These are phyloP conservation scores for Galerucella calmariensis DNA, from an alignment of 2,888 invertebrate genomes.

Conservation along the genomic window DNA sequence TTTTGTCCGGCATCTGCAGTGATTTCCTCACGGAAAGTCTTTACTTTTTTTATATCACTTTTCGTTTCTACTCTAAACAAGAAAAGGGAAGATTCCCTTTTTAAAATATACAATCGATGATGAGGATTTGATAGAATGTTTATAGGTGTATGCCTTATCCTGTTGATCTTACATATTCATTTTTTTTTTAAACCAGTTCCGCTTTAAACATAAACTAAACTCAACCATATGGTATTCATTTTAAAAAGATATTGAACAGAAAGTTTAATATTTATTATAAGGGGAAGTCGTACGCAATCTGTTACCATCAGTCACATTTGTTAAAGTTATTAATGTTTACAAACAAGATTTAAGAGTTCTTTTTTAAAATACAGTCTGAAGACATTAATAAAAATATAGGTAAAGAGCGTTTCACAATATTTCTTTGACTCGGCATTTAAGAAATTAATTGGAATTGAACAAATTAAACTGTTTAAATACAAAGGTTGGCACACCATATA, in stretches of 20 bases:
- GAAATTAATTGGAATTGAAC: too few species aligned
- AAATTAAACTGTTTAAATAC: too few species aligned
- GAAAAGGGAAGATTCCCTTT: neutral
- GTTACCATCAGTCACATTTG: slow-evolving; percentile 29
- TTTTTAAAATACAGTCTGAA: neutral
- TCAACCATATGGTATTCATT: slow-evolving; percentile 24
- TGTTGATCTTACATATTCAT: neutral
- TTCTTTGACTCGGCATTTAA: too few species aligned
- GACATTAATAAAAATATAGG: neutral
- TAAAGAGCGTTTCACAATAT: too few species aligned
- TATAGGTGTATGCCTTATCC: slow-evolving; percentile 3
- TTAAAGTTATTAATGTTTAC: slow-evolving; percentile 27
- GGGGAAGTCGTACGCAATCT: slow-evolving; percentile 24
- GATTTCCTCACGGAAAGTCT: neutral
- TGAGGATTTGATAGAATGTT: neutral
- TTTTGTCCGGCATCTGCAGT: neutral
- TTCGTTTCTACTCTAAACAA: neutral
- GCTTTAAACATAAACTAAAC: neutral
- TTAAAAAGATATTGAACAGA: slow-evolving; percentile 19
- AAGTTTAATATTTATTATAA: slow-evolving; percentile 27
- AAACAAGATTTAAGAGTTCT: slow-evolving; percentile 18
- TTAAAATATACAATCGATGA: slow-evolving; percentile 2
- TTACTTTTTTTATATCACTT: neutral
- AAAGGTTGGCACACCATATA: too few species aligned
- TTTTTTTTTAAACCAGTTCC: neutral